Base-by-base conservation (phyloP, 2,113 vertebrate genomes). In the Orientallactaga bullata region DNA sequence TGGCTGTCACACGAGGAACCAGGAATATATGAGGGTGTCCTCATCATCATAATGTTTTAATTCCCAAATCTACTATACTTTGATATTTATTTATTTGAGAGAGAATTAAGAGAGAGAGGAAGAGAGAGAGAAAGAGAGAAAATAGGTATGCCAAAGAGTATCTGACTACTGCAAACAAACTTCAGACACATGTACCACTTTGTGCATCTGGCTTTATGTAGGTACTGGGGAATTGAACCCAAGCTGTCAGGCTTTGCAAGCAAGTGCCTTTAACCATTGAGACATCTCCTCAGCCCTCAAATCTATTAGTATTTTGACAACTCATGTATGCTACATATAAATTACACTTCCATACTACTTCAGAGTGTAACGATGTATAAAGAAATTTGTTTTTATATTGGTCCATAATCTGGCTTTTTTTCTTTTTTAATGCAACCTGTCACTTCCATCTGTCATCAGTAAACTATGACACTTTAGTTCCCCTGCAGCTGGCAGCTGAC, bases 371-470 rank as follows among this genome's bases (percentile, higher is more conserved):
- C 71, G 47, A 10, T 47, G n/a, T 86, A 71, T 78, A 28, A 83
- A 77, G 35, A 93, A 65, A 82, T 47, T 80, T 90, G 42, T 88
- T 86, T 63, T 61, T 58, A 20, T 35, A 17, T 32, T 35, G 24
- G 68, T 90, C 61, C 23, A 63, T 18, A 63, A 63, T 21, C 51
- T 15, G 42, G 42, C 42, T 4, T 58, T 82, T 78, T 93, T 73
- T 73, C 60, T 65, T 60, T 39, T 65, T 78, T 32, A 90, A 60
- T 18, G 66, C 80, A 68, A 76, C 85, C 74, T 58, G n/a, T 78
- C 32, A 21, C 35, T 88, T 82, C 92, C 90, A 86, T 88, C 96
- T 97, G 93, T 95, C 88, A 63, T 55, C 77, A 74, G 77, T 73
- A n/a, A 86, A 58, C 77, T 51, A 1, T 65, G 83, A 91, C 76